These are phyloP conservation scores for Zosterops lateralis DNA, from an alignment of 2,113 vertebrate genomes.

Conservation along the genomic window DNA sequence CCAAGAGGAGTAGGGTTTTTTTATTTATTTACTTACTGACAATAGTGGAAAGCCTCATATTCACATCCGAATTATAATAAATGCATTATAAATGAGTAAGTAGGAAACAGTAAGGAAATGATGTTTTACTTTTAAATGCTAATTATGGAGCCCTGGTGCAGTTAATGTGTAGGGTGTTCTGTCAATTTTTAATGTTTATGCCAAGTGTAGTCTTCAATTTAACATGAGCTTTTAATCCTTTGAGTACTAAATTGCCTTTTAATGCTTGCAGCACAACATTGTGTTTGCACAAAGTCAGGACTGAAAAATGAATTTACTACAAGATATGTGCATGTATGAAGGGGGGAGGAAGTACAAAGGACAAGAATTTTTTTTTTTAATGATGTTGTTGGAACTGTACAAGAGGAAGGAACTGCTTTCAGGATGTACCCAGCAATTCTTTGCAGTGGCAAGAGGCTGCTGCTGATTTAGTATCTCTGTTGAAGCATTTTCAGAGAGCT, in stretches of 20 bases:
- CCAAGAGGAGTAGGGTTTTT: slow-evolving; percentile 1
- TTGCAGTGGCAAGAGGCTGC: slow-evolving; percentile 1
- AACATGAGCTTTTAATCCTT: slow-evolving; percentile 97
- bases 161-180: slow-evolving; percentile 91
- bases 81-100: slow-evolving; percentile 86
- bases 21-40: slow-evolving; percentile 64
- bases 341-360: slow-evolving; percentile 1
- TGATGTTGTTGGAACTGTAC: neutral
- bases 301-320: slow-evolving; percentile 88
- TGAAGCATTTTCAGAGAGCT: neutral
- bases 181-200: slow-evolving; percentile 95
- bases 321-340: slow-evolving; percentile 66
- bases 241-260: slow-evolving; percentile 96
- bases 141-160: slow-evolving; percentile 81
- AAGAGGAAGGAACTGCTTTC: slow-evolving; percentile 20
- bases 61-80: slow-evolving; percentile 80
- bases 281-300: slow-evolving; percentile 86
- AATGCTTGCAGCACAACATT: slow-evolving; percentile 89
- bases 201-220: slow-evolving; percentile 97
- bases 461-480: slow-evolving; percentile 11
- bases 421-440: slow-evolving; percentile 42
- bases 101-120: slow-evolving; percentile 85
- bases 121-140: slow-evolving; percentile 90
- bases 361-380: neutral
- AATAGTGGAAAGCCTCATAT: slow-evolving; percentile 63